Conservation (phyloP, 1,140 invertebrate genomes). For the Conus betulinus region DNA sequence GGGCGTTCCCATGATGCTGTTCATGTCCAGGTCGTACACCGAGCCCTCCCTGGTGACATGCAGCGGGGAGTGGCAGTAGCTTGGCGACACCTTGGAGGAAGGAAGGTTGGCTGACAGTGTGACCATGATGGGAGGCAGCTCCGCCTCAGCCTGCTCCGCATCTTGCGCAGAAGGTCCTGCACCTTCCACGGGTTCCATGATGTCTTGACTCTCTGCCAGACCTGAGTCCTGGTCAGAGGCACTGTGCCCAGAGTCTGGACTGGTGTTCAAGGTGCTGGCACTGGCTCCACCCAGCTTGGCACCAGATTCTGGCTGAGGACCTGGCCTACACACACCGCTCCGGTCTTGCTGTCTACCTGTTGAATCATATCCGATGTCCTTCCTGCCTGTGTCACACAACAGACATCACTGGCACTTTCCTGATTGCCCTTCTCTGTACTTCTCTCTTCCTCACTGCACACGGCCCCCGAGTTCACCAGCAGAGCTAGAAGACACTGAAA, state of each 20-base stretch:
- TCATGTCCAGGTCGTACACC: slow-evolving; percentile 11
- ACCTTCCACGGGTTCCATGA: neutral
- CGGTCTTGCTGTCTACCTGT: no score
- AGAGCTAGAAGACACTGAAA: no score
- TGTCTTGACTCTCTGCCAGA: neutral
- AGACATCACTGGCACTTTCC: no score
- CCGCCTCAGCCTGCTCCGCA: neutral
- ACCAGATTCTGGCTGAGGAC: no score
- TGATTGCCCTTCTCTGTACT: no score
- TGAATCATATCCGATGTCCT: no score
- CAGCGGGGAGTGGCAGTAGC: neutral
- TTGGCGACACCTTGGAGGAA: neutral
- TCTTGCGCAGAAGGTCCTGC: neutral
- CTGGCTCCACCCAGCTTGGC: no score
- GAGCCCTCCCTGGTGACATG: neutral
- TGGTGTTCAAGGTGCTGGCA: no score
- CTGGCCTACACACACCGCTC: no score
- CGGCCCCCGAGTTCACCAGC: no score
- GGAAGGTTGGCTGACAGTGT: neutral
- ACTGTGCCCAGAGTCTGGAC: neutral
- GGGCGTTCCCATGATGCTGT: neutral
- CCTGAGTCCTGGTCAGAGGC: slow-evolving; percentile 13
- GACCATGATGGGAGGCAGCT: neutral
- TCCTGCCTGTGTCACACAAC: no score
- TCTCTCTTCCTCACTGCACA: no score